phyloP scores from a whole-genome alignment of 1,140 invertebrate species.

The Drosophila oshimai region DNA sequence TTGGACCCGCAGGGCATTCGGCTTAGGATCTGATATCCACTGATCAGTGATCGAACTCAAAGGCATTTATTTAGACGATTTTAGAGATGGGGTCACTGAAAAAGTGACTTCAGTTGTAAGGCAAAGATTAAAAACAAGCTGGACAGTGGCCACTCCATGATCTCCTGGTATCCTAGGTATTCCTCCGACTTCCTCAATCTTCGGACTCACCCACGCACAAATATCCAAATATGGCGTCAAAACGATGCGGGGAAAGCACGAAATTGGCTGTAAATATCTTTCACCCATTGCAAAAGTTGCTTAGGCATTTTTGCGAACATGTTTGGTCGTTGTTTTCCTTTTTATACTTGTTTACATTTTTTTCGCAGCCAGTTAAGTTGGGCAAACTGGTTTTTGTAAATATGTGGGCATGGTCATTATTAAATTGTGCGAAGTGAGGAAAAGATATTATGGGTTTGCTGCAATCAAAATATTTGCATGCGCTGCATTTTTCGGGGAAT shows the following conservation, averaged over 20 bases:
- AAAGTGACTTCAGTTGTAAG: too few relatives aligned
- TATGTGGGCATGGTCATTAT: constrained; percentile 32
- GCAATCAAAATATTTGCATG: not conserved
- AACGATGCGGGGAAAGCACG: constrained; percentile 4
- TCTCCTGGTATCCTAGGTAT: not conserved
- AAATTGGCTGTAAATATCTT: constrained; percentile 41
- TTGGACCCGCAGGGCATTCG: not conserved
- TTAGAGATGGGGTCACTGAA: too few relatives aligned
- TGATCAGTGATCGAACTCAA: not conserved
- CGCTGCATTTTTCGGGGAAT: too few relatives aligned
- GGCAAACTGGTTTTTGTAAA: constrained; percentile 17
- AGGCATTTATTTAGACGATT: not conserved
- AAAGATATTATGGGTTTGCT: not conserved
- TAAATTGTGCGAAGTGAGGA: constrained; percentile 16
- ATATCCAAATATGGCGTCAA: not conserved
- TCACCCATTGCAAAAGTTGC: constrained; percentile 36
- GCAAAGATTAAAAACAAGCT: too few relatives aligned
- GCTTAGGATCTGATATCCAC: not conserved
- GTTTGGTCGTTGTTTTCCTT: constrained; percentile 25
- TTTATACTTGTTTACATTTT: constrained; percentile 40
- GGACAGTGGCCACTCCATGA: too few relatives aligned
- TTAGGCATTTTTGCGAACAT: constrained; percentile 35
- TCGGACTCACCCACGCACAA: not conserved
- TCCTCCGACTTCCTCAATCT: not conserved
- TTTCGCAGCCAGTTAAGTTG: constrained; percentile 9